Percentiles rank a stretch among this genome's conserved stretches.
Evolutionary conservation across 2,797 vertebrate species (phyloP).

Genomic region (Bradypodion ventrale): DNA sequence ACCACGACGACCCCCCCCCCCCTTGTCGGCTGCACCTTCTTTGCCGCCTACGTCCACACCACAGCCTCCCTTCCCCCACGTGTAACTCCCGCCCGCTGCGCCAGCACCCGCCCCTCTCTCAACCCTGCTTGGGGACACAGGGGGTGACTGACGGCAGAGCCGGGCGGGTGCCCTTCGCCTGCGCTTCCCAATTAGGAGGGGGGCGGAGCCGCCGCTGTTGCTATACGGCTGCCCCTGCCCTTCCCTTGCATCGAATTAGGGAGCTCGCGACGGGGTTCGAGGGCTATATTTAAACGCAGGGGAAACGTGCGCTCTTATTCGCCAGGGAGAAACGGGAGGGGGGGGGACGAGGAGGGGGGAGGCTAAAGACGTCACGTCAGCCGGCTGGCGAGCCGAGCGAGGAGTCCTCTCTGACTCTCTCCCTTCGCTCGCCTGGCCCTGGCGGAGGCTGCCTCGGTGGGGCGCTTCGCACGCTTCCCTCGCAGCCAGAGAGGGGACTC

Average conservation of each 20-base stretch:
- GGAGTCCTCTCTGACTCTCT: too few species aligned
- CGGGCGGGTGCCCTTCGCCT: slow-evolving; percentile 21
- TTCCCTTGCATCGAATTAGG: background rate
- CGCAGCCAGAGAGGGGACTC: background rate
- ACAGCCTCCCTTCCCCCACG: slow-evolving; percentile 37
- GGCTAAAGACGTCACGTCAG: slow-evolving; percentile 16
- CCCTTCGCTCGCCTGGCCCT: background rate
- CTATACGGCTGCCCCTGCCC: background rate
- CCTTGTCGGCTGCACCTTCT: slow-evolving; percentile 6
- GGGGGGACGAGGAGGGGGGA: too few species aligned
- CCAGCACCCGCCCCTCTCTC: slow-evolving; percentile 27
- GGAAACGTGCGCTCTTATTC: slow-evolving; percentile 17
- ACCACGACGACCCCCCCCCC: background rate
- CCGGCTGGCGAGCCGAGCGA: background rate
- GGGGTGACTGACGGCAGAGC: slow-evolving; percentile 26
- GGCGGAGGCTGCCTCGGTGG: slow-evolving; percentile 3
- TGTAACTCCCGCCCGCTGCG: slow-evolving; percentile 21
- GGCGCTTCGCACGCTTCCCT: background rate
- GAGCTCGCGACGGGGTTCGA: background rate
- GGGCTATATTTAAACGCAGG: slow-evolving; percentile 51
- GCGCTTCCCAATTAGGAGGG: background rate
- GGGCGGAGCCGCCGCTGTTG: background rate
- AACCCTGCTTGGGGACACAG: slow-evolving; percentile 20
- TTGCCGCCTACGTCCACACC: slow-evolving; percentile 14
- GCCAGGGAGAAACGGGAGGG: background rate